phyloP scores from a whole-genome alignment of 2,888 invertebrate genomes.

The Omphaloscelis lunosa region DNA sequence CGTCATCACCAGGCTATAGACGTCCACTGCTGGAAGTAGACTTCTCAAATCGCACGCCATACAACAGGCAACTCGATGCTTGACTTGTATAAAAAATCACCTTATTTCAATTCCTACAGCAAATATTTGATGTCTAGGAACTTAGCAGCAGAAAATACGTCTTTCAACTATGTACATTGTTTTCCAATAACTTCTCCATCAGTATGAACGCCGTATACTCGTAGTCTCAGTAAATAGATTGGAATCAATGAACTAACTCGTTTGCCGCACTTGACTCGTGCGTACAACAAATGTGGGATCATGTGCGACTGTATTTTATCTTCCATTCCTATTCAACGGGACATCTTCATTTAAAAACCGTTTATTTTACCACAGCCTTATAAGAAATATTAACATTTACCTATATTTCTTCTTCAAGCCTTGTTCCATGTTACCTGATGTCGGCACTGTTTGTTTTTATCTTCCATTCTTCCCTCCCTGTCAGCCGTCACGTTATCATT shows the following conservation, averaged over 20 bases:
- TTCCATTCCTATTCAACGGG: background rate
- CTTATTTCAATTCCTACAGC: background rate
- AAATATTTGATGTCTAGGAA: background rate
- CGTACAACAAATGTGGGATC: slow-evolving; percentile 3
- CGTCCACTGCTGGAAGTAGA: background rate
- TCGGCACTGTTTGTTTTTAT: background rate
- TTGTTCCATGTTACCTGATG: background rate
- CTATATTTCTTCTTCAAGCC: background rate
- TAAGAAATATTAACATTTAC: background rate
- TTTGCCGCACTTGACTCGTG: slow-evolving; percentile 32
- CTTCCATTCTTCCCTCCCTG: background rate
- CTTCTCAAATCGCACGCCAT: background rate
- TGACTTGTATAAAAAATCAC: background rate
- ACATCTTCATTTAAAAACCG: background rate
- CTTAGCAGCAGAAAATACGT: background rate
- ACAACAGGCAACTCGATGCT: background rate
- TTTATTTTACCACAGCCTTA: background rate
- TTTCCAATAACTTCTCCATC: background rate
- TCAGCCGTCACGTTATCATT: background rate
- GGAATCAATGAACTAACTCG: slow-evolving; percentile 31
- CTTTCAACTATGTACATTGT: background rate
- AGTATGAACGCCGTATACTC: slow-evolving; percentile 1
- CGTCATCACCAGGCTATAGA: background rate
- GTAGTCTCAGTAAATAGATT: slow-evolving; percentile 31
- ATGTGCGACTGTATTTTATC: background rate